Percentiles rank a stretch among this genome's conserved stretches.
Conservation (phyloP, 2,888 invertebrate genomes). For the Cataglyphis rosenhaueri region DNA sequence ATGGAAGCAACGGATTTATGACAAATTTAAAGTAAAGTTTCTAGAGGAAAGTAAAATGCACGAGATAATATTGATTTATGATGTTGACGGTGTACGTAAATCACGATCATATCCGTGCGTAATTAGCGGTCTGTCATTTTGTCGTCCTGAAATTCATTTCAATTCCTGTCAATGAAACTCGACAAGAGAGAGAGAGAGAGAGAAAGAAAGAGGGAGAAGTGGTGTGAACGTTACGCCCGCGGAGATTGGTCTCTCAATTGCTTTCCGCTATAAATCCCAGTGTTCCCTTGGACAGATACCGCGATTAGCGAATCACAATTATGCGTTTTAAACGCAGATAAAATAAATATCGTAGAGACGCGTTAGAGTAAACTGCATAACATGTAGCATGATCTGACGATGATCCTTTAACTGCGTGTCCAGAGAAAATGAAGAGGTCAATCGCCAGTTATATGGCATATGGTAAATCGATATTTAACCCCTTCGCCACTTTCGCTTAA, state of each 20-base stretch:
- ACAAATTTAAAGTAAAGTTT: not conserved
- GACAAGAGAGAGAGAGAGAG: not conserved
- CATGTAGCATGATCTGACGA: conserved; percentile 9
- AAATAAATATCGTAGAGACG: not conserved
- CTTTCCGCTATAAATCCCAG: conserved; percentile 30
- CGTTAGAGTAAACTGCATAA: not conserved
- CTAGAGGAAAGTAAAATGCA: not conserved
- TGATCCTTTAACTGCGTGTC: not conserved
- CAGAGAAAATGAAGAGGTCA: not conserved
- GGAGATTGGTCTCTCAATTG: not conserved
- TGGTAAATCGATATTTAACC: conserved; percentile 40
- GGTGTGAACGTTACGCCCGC: not conserved
- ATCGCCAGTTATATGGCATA: not conserved
- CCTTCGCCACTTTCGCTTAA: conserved; percentile 43
- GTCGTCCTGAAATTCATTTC: conserved; percentile 30
- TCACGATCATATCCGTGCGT: conserved; percentile 20
- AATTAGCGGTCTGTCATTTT: conserved; percentile 41
- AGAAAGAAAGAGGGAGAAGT: not conserved
- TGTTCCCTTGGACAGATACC: not conserved
- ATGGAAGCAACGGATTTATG: conserved; percentile 14
- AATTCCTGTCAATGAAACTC: conserved; percentile 11
- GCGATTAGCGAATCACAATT: conserved; percentile 23
- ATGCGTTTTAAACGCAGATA: not conserved
- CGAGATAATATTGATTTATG: conserved; percentile 31
- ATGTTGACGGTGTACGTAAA: conserved; percentile 14